Percentiles rank a stretch among this genome's conserved stretches.
phyloP scores from a whole-genome alignment of 1,140 invertebrate genomes.

The Elymnias hypermnestra region DNA sequence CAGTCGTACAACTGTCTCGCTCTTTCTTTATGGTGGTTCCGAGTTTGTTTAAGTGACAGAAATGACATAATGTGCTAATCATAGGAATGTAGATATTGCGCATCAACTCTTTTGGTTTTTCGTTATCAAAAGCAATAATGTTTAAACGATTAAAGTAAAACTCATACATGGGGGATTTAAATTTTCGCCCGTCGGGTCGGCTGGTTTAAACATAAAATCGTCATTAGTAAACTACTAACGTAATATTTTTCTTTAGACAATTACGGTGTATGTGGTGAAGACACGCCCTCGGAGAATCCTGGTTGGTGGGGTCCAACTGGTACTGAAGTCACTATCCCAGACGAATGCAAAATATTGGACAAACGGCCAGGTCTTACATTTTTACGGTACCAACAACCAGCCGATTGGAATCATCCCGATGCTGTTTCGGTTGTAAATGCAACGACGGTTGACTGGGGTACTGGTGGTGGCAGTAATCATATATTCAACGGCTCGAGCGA shows the following conservation, averaged over 20 bases:
- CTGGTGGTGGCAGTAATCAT: constrained; percentile 81
- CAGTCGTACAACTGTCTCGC: too few relatives aligned
- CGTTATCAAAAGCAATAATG: too few relatives aligned
- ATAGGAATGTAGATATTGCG: too few relatives aligned
- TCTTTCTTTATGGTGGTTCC: too few relatives aligned
- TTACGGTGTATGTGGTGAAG: constrained; percentile 89
- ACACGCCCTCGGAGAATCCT: constrained; percentile 84
- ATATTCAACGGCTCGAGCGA: constrained; percentile 83
- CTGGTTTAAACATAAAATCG: too few relatives aligned
- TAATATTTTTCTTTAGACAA: constrained; percentile 80
- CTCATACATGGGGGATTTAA: too few relatives aligned
- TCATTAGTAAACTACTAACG: too few relatives aligned
- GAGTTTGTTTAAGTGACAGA: too few relatives aligned
- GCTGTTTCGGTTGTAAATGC: constrained; percentile 89
- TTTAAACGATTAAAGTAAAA: too few relatives aligned
- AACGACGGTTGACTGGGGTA: constrained; percentile 86
- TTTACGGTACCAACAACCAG: constrained; percentile 90
- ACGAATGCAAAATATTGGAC: constrained; percentile 87
- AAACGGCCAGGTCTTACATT: constrained; percentile 92
- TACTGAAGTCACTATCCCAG: constrained; percentile 85
- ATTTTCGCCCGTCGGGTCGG: too few relatives aligned
- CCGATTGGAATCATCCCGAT: constrained; percentile 91
- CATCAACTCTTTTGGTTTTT: too few relatives aligned
- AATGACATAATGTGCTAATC: too few relatives aligned
- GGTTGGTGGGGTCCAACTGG: constrained; percentile 94